These are phyloP conservation scores for Pharmacophagus antenor DNA, from an alignment of 2,888 invertebrate species.

Conservation along the genomic window DNA sequence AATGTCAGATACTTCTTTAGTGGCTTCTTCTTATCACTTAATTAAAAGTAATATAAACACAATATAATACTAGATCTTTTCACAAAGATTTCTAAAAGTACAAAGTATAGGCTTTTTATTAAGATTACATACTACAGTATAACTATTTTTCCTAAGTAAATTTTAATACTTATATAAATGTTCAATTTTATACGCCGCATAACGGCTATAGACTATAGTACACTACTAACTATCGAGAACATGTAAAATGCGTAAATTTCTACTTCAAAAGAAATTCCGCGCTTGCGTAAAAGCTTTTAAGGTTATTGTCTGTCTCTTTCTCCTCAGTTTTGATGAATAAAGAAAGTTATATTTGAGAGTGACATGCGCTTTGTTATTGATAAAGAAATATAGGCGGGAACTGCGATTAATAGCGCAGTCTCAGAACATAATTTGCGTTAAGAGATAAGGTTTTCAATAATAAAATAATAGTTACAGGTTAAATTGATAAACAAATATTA, in stretches of 20 bases:
- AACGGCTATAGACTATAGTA: constrained; percentile 31
- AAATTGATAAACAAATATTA: no score
- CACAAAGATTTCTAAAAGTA: background rate
- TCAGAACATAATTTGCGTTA: background rate
- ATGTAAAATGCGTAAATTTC: constrained; percentile 36
- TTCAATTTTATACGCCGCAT: constrained; percentile 28
- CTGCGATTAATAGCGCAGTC: constrained; percentile 12
- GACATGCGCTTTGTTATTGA: constrained; percentile 79
- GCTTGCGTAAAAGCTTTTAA: constrained; percentile 60
- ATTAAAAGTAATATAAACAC: constrained; percentile 10
- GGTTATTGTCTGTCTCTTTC: constrained; percentile 61
- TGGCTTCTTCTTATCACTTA: constrained; percentile 10
- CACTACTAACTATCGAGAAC: constrained; percentile 32
- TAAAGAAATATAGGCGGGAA: constrained; percentile 68
- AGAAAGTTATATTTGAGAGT: constrained; percentile 43
- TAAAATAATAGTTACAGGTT: no score
- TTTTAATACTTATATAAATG: constrained; percentile 27
- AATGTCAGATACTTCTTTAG: background rate
- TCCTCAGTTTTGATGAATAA: constrained; percentile 40
- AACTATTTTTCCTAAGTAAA: constrained; percentile 1
- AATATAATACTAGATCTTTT: background rate
- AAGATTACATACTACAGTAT: constrained; percentile 15
- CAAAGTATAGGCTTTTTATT: background rate
- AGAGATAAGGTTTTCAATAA: background rate
- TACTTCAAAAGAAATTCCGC: constrained; percentile 44